Base-by-base conservation (phyloP, 1,140 invertebrate species). In the Atopsyche davidsoni region DNA sequence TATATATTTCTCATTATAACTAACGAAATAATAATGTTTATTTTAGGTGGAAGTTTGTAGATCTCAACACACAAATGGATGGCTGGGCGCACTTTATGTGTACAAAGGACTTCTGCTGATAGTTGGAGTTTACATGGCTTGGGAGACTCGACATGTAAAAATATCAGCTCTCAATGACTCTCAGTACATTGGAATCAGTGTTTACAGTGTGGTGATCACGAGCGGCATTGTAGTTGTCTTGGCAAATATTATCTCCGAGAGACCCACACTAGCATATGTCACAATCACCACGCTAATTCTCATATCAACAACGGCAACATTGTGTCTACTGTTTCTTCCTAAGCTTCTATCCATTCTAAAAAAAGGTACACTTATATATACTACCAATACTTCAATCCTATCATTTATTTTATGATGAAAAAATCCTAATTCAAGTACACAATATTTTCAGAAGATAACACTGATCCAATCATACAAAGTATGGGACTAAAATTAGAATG, bases 91-190 rank as follows among this genome's bases (percentile, higher is more conserved):
- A 0, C 77, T 95, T 9, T 94, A 94, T 65, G 84, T 83, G 21
- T 94, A 93, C 74, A 94, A 96, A 72, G 89, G 88, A 1, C 72
- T 94, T 1, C 70, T 94, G 7, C 73, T 95, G 0, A 78, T 92
- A 10, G 89, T 93, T 51, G 91, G 90, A 1, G 89, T 94, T 34
- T 98, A 96, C 70, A 88, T 98, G 81, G 95, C 95, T 1, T 98
- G 95, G 95, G 93, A 98, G 75, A 98, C 95, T 10, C 82, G 94
- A 40, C 87, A 95, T 61, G 93, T 98, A 0, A 96, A 90, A 67
- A 94, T 98, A 58, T 88, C 92, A n/a, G 93, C 92, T 0, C 71
- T 98, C 7, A 98, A 98, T 66, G 96, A 98, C 69, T 96, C 92
- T 11, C 93, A 97, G 65, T 96, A 96, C 68, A 97, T 98, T 56